A percentile compares a stretch with the other conserved stretches of the same genome.
Evolutionary conservation across 2,113 vertebrate species (phyloP).

Genomic region (Psilopsiagon aurifrons): DNA sequence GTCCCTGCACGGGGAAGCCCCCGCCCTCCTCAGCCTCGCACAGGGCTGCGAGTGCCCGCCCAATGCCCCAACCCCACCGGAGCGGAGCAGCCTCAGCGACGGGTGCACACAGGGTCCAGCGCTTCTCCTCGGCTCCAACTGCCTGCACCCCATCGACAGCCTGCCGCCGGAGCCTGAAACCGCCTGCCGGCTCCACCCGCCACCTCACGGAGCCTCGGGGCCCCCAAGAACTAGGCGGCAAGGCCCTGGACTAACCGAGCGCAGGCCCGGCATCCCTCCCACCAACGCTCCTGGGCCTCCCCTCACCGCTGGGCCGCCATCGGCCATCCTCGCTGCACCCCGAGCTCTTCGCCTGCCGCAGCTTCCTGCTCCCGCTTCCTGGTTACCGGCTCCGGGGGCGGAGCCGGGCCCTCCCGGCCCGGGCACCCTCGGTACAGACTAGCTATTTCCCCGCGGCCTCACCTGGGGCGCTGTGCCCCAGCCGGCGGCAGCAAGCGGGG

Average conservation of each 20-base stretch:
- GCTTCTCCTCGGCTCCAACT: too few species aligned
- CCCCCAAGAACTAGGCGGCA: neutral
- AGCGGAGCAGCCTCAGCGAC: neutral
- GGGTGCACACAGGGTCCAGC: too few species aligned
- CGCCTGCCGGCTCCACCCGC: neutral
- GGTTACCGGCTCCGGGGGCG: neutral
- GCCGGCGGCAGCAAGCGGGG: too few species aligned
- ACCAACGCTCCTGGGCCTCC: too few species aligned
- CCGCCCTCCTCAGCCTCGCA: neutral
- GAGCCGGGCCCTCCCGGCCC: neutral
- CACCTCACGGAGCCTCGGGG: neutral
- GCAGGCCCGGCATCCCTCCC: neutral
- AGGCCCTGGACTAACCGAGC: neutral
- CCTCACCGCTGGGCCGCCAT: neutral
- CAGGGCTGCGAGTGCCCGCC: neutral
- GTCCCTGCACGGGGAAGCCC: neutral
- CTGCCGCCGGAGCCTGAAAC: neutral
- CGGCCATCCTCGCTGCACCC: neutral
- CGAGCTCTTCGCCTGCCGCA: neutral
- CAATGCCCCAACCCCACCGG: neutral
- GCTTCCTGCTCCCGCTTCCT: slow-evolving; percentile 15
- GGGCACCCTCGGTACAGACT: too few species aligned
- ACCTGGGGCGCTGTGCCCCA: too few species aligned
- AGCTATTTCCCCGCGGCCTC: fast-evolving
- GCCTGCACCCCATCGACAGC: too few species aligned